These are phyloP conservation scores for Tarsius wallacei DNA, from an alignment of 2,797 vertebrate genomes.

Conservation along the genomic window DNA sequence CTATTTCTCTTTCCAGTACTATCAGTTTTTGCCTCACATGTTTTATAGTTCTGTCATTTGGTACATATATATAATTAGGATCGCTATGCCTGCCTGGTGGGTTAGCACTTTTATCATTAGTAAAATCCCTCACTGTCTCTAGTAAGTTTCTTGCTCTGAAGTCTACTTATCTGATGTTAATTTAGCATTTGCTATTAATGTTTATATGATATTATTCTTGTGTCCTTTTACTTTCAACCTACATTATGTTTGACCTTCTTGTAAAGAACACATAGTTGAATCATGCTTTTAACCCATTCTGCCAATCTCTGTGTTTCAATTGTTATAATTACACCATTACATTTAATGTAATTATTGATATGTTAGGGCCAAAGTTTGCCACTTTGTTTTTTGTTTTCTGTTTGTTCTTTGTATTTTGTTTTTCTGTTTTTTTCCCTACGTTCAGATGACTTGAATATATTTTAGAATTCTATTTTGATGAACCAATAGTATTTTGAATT, in stretches of 20 bases:
- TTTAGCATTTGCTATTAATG: neutral
- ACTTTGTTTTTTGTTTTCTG: neutral
- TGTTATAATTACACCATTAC: neutral
- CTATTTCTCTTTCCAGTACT: neutral
- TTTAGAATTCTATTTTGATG: neutral
- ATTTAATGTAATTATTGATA: neutral
- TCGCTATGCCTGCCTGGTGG: neutral
- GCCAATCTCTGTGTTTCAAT: neutral
- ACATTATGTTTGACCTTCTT: neutral
- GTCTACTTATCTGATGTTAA: neutral
- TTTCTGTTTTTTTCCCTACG: neutral
- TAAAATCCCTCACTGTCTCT: neutral
- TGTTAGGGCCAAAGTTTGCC: neutral
- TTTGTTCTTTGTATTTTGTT: neutral
- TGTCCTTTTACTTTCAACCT: neutral
- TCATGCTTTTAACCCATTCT: neutral
- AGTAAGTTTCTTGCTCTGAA: neutral
- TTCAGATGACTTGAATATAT: neutral
- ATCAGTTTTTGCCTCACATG: neutral
- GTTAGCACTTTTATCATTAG: neutral
- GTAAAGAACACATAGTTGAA: neutral
- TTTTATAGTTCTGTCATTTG: neutral
- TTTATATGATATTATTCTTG: neutral
- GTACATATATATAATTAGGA: neutral
- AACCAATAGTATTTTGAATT: neutral